Base-by-base conservation (phyloP, 1,140 invertebrate genomes). In the Rhyacophila brunnea region DNA sequence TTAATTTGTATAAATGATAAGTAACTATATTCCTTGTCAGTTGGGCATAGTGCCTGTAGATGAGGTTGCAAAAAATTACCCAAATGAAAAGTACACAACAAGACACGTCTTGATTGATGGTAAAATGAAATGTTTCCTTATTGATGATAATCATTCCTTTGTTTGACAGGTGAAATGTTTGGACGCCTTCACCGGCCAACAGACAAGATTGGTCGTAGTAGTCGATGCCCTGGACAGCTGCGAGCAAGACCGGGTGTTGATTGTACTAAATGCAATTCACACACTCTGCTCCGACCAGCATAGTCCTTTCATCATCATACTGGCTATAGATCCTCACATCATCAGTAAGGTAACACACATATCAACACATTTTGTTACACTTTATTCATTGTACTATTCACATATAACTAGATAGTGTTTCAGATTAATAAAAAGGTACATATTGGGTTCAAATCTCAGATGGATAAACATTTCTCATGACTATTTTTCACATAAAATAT, bases 201-300 rank as follows among this genome's bases (percentile, higher is more conserved):
- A 97, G 74, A 96, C 93, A 49, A 83, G 95, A 44, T 74, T 98
- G 44, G 96, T 99, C 1, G 88, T 98, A 5, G 88, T 99, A 34
- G 92, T 99, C 18, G 97, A 99, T 79, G 96, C 96, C 1, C 74
- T 99, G 61, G 96, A 99, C 75, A 96, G 92, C 70, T 98, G 95
- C 71, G 96, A 99, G 72, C 96, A 98, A 71, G 94, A 97, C 68
- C 95, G 96, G 75, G 95, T 98, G 13, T 78, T 98, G 5, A 82
- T 92, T 0, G 85, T 96, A 19, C 79, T 99, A 15, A 96, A 98
- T 79, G 93, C 95, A 2, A 90, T 99, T 32, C 92, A 98, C 75
- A 89, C 96, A 14, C 78, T 99, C 20, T 97, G 99, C 73, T 93
- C 91, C 20, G 91, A 96, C 71, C 85, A 90, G 6, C 87, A 89